These are phyloP conservation scores for Sialis fuliginosa DNA, from an alignment of 2,888 invertebrate species.

Conservation along the genomic window DNA sequence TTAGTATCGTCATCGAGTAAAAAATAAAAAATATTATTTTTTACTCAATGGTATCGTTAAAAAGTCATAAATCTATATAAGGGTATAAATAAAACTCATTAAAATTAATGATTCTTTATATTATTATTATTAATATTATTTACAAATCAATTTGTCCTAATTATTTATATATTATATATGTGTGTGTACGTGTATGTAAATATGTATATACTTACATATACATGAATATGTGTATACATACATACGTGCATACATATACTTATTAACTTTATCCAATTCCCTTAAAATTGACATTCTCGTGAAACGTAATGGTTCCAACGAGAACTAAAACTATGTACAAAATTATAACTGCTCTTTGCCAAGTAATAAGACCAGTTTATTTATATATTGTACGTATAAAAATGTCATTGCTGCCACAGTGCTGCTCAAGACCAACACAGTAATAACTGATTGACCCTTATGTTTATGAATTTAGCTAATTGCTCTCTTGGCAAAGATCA, in stretches of 20 bases:
- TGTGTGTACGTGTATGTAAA: no score
- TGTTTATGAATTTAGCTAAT: no score
- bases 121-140: slow-evolving; percentile 15
- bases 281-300: slow-evolving; percentile 6
- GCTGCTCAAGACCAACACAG: background rate
- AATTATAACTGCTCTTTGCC: background rate
- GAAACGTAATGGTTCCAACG: background rate
- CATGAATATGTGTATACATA: no score
- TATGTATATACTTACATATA: no score
- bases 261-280: slow-evolving; percentile 6
- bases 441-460: no score
- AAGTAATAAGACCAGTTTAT: background rate
- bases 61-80: no score
- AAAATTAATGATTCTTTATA: background rate
- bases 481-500: background rate
- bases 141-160: slow-evolving; percentile 28
- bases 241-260: background rate
- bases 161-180: slow-evolving; percentile 1
- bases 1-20: no score
- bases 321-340: background rate
- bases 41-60: no score
- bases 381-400: background rate
- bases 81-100: background rate
- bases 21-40: no score
- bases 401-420: background rate